Evolutionary conservation across 2,888 invertebrate species (phyloP).

Genomic region (Caenorhabditis sinica): DNA sequence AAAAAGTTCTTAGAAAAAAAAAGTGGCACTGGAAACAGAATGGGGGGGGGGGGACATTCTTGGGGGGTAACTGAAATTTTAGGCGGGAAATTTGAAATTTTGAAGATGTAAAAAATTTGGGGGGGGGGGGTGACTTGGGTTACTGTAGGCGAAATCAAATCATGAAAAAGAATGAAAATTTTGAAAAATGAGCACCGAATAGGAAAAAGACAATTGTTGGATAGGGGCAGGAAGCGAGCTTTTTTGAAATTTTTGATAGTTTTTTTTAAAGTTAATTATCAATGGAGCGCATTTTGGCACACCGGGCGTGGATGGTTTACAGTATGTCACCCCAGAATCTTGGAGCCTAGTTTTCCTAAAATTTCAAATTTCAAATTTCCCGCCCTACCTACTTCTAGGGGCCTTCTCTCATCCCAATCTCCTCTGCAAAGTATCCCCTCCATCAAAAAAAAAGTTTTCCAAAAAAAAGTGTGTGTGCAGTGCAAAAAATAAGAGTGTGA

Average conservation of each 20-base stretch:
- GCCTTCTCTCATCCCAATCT: no score
- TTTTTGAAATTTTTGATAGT: background rate
- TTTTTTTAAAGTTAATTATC: background rate
- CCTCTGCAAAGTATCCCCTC: no score
- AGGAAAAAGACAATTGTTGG: constrained; percentile 2
- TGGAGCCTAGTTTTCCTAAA: no score
- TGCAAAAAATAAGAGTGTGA: no score
- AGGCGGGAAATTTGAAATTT: constrained; percentile 3
- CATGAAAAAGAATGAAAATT: constrained; percentile 15
- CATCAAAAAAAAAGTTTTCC: no score
- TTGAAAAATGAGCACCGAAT: constrained; percentile 31
- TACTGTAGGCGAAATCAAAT: background rate
- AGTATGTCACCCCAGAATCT: no score
- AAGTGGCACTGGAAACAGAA: constrained; percentile 57
- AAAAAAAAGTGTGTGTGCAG: no score
- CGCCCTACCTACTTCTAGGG: no score
- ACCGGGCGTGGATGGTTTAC: background rate
- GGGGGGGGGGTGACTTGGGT: constrained; percentile 8
- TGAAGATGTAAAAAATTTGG: background rate
- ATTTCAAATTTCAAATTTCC: no score
- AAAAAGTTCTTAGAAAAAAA: background rate
- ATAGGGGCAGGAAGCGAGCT: constrained; percentile 41
- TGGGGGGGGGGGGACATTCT: background rate
- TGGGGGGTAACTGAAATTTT: constrained; percentile 36
- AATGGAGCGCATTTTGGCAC: constrained; percentile 17